Evolutionary conservation across 1,140 invertebrate species (phyloP).

Genomic region (Lordiphosa mommai): DNA sequence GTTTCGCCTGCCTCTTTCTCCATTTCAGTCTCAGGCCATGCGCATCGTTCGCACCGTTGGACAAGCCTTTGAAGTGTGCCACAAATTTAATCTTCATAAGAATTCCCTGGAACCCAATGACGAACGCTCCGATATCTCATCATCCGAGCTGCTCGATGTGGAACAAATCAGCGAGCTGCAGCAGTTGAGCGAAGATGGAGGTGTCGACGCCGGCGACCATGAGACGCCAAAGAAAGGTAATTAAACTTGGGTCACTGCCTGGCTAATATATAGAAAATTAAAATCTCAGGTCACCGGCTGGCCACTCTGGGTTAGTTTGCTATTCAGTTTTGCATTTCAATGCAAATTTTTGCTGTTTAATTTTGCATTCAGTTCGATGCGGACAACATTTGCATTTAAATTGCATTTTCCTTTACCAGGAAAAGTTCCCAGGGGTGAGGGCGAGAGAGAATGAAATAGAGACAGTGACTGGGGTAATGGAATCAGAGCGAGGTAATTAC

Average conservation of each 20-base stretch:
- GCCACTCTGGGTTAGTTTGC: conserved; percentile 60
- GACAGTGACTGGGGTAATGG: neutral
- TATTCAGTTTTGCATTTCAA: conserved; percentile 60
- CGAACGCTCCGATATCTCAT: conserved; percentile 83
- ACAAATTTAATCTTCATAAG: conserved; percentile 89
- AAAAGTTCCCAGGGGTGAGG: neutral
- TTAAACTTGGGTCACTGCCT: conserved; percentile 34
- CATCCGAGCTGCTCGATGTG: conserved; percentile 81
- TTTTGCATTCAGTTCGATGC: conserved; percentile 65
- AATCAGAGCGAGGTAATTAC: neutral
- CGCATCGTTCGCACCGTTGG: conserved; percentile 97
- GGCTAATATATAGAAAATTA: conserved; percentile 70
- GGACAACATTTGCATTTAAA: conserved; percentile 67
- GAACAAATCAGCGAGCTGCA: conserved; percentile 80
- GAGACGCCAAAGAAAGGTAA: conserved; percentile 82
- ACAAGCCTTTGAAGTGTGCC: conserved; percentile 99
- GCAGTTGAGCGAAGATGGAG: conserved; percentile 82
- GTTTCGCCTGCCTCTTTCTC: neutral
- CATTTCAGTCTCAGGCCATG: conserved; percentile 97
- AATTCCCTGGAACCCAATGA: conserved; percentile 83
- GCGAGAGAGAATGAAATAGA: neutral
- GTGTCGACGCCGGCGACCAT: conserved; percentile 79
- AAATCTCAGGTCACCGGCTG: conserved; percentile 40
- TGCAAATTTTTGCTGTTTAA: conserved; percentile 71
- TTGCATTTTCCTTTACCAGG: conserved; percentile 46